A percentile compares a stretch with the other conserved stretches of the same genome.
These are phyloP conservation scores for Philotrypesis tridentata DNA, from an alignment of 1,140 invertebrate species.

Conservation along the genomic window DNA sequence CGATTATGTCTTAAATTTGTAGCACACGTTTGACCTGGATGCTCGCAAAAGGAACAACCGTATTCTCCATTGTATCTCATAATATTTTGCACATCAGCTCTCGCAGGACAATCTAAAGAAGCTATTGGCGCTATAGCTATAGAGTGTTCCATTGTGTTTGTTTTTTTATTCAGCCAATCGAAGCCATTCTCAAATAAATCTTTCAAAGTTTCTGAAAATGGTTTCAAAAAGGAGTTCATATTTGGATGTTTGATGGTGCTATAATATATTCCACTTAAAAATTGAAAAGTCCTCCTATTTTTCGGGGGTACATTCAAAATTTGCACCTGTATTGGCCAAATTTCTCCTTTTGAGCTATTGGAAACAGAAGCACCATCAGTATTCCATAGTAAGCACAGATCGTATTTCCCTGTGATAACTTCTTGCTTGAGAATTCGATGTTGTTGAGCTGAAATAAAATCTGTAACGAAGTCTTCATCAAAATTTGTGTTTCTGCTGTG, in stretches of 20 bases:
- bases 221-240: slow-evolving; percentile 43
- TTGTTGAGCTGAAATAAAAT: background rate
- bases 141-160: background rate
- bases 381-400: slow-evolving; percentile 39
- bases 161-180: slow-evolving; percentile 6
- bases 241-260: slow-evolving; percentile 34
- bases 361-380: slow-evolving; percentile 45
- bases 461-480: background rate
- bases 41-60: slow-evolving; percentile 31
- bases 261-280: slow-evolving; percentile 43
- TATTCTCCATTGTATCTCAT: slow-evolving; percentile 37
- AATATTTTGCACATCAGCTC: slow-evolving; percentile 13
- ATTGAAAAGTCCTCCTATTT: slow-evolving; percentile 41
- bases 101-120: slow-evolving; percentile 27
- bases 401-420: slow-evolving; percentile 10
- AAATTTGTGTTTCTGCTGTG: background rate
- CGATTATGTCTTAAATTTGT: background rate
- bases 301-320: slow-evolving; percentile 41
- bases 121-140: slow-evolving; percentile 23
- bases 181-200: slow-evolving; percentile 28
- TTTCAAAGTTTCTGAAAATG: slow-evolving; percentile 31
- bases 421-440: background rate
- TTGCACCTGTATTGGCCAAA: slow-evolving; percentile 45
- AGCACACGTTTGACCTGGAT: slow-evolving; percentile 25
- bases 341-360: slow-evolving; percentile 47